Conservation (phyloP, 2,797 vertebrate genomes). For the Cichlasoma orientale region DNA sequence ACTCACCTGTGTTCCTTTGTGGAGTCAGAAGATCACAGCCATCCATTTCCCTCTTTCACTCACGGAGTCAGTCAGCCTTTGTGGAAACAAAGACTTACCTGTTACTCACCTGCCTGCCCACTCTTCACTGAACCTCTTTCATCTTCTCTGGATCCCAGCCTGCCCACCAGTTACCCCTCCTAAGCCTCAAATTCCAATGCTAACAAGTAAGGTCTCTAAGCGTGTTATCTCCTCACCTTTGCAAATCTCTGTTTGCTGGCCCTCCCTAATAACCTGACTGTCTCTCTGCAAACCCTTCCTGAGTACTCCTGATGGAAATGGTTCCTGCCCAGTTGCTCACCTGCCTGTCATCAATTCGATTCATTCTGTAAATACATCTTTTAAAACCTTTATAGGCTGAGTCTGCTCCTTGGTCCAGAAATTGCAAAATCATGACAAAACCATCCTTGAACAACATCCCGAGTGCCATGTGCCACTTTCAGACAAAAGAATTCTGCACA, state of each 20-base stretch:
- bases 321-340: not conserved
- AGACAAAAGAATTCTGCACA: too few relatives aligned
- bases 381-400: not conserved
- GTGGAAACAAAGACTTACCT: not conserved
- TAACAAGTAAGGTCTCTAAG: not conserved
- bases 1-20: not conserved
- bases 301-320: not conserved
- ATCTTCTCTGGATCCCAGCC: not conserved
- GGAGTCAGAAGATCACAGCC: not conserved
- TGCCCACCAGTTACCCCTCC: not conserved
- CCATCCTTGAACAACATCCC: not conserved
- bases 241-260: not conserved
- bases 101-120: not conserved
- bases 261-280: not conserved
- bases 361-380: not conserved
- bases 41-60: too few relatives aligned
- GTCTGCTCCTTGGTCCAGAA: not conserved
- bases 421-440: not conserved
- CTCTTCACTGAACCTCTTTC: not conserved
- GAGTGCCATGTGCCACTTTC: not conserved
- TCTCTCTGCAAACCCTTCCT: not conserved
- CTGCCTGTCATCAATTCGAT: not conserved
- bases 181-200: not conserved
- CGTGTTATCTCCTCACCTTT: not conserved
- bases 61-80: not conserved